Evolutionary conservation across 2,113 vertebrate genomes (phyloP).

Genomic region (Abramis brama): DNA sequence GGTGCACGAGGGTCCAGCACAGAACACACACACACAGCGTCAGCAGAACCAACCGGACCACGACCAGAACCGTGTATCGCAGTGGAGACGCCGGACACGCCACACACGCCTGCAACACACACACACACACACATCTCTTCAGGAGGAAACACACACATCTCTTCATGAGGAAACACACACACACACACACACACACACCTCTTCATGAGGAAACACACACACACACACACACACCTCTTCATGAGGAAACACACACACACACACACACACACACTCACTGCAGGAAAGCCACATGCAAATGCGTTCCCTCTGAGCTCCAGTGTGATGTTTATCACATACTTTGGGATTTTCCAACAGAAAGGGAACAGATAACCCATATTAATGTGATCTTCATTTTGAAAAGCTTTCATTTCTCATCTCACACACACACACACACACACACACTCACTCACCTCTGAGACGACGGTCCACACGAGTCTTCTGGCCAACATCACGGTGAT

Average conservation of each 20-base stretch:
- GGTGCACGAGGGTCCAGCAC: slow-evolving; percentile 96
- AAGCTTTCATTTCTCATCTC: too few species aligned
- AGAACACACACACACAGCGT: slow-evolving; percentile 95
- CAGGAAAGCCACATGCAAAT: not conserved
- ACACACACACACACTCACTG: not conserved
- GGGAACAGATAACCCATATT: not conserved
- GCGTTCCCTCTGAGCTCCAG: too few species aligned
- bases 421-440: too few species aligned
- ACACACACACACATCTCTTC: slow-evolving; percentile 72
- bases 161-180: not conserved
- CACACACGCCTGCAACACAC: slow-evolving; percentile 83
- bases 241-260: too few species aligned
- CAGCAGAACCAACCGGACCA: slow-evolving; percentile 87
- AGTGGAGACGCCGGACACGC: slow-evolving; percentile 84
- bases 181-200: not conserved
- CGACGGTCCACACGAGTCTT: slow-evolving; percentile 95
- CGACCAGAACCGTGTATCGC: slow-evolving; percentile 83
- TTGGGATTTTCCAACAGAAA: not conserved
- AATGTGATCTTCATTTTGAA: too few species aligned
- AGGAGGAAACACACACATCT: not conserved
- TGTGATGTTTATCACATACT: too few species aligned
- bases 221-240: too few species aligned
- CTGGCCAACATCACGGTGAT: slow-evolving; percentile 97
- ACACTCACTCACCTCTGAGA: slow-evolving; percentile 85
- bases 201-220: not conserved